Evolutionary conservation across 2,888 invertebrate species (phyloP), one percentile per base, ranked within the genome.

Genomic region (Scaptomyza polygonia): DNA sequence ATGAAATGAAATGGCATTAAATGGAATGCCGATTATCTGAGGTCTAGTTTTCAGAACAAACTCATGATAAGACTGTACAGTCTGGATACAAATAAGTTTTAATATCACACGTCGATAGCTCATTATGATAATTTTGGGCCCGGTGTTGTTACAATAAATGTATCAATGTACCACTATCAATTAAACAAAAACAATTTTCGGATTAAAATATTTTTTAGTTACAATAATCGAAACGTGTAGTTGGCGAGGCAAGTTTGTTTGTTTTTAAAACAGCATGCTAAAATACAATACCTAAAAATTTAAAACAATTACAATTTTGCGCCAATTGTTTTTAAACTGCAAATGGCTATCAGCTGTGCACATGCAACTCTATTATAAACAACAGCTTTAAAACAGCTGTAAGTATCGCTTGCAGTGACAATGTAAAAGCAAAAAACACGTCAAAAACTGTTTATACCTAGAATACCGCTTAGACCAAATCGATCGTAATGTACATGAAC

Each of bases 381-480:
- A 52, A 30, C 75, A 73, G 76, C 76, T 72, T 76, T 27, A 65
- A 14, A 1, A 12, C 54, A 61, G 27, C 40, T 69, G 54, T 34
- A 39, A 9, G 4, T 25, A 8, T 14, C 25, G 51, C 27, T 43
- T 7, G 9, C 12, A 40, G 4, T 29, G 5, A 43, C 21, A 43
- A 16, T 21, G 18, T 21, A 1, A 40, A 32, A n/a, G 8, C 5
- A 16, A 16, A 6, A 66, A 39, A 34, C n/a, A 29, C 5, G 5
- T 32, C 14, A 47, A 21, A 39, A 53, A 21, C 18, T 32, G n/a
- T 51, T 49, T 8, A 32, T 16, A 16, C n/a, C n/a, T 36, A 8
- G n/a, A 40, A 30, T 11, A 14, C 5, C 18, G 25, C n/a, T 6
- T 52, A 52, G 8, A 40, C 14, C 14, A 34, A 43, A 43, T 45